phyloP scores from a whole-genome alignment of 2,888 invertebrate species.

The Seira musarum region DNA sequence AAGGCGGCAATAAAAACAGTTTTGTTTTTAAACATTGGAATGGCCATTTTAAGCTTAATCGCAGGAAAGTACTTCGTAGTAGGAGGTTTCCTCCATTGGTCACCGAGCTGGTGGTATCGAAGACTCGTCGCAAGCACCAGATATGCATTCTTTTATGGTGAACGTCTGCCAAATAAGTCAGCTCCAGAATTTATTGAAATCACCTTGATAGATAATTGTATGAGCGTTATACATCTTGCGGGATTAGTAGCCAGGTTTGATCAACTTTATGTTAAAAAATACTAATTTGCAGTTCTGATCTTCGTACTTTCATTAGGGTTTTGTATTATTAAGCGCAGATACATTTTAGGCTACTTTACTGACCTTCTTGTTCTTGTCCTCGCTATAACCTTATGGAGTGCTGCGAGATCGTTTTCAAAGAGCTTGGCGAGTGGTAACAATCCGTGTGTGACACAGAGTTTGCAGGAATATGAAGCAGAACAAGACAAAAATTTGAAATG shows the following conservation, averaged over 20 bases:
- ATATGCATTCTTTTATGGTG: constrained; percentile 25
- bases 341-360: constrained; percentile 20
- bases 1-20: background rate
- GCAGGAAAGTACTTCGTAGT: constrained; percentile 30
- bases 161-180: background rate
- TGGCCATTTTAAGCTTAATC: constrained; percentile 18
- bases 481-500: background rate
- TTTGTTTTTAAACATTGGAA: background rate
- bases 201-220: background rate
- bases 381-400: constrained; percentile 29
- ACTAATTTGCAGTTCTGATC: too few relatives aligned
- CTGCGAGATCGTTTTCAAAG: constrained; percentile 8
- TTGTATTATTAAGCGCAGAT: too few relatives aligned
- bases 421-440: too few relatives aligned
- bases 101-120: constrained; percentile 27
- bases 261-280: too few relatives aligned
- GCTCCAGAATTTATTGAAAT: constrained; percentile 13
- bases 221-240: background rate
- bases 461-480: background rate
- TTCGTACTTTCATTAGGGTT: too few relatives aligned
- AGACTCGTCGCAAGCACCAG: constrained; percentile 17
- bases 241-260: constrained; percentile 5
- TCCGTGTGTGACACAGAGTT: too few relatives aligned
- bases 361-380: constrained; percentile 17
- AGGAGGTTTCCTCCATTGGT: constrained; percentile 14